Evolutionary conservation across 2,113 vertebrate species (phyloP).

Genomic region (Syngnathus floridae): DNA sequence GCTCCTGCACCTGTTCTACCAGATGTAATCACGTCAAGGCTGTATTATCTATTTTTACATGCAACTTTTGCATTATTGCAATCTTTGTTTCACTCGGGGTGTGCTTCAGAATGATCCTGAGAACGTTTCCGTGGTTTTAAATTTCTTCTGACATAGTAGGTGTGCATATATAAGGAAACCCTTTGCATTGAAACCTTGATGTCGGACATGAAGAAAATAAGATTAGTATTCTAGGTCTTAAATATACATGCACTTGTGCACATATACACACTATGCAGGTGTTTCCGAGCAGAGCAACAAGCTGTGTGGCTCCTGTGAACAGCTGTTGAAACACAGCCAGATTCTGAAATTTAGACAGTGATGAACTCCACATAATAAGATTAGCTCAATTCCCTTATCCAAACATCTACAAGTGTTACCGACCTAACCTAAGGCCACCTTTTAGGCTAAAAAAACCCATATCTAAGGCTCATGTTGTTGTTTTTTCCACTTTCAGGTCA

Average conservation of each 20-base stretch:
- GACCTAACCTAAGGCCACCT: conserved; percentile 52
- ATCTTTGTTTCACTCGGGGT: conserved; percentile 8
- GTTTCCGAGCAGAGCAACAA: conserved; percentile 49
- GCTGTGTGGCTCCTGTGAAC: conserved; percentile 39
- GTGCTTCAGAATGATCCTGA: not conserved
- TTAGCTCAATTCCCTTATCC: conserved; percentile 54
- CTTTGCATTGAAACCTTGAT: not conserved
- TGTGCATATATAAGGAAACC: too few species aligned
- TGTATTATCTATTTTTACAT: conserved; percentile 53
- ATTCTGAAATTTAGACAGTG: conserved; percentile 36
- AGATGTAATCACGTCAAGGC: conserved; percentile 38
- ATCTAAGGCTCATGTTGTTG: conserved; percentile 34
- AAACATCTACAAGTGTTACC: conserved; percentile 67
- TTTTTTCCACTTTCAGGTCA: conserved; percentile 32
- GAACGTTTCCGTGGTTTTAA: not conserved
- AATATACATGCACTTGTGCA: not conserved
- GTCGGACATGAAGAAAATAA: not conserved
- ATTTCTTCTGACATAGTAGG: not conserved
- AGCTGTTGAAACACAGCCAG: conserved; percentile 65
- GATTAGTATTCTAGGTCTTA: not conserved
- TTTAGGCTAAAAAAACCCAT: conserved; percentile 55
- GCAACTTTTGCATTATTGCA: conserved; percentile 14
- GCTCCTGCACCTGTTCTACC: conserved; percentile 59
- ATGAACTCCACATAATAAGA: conserved; percentile 48
- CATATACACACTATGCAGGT: conserved; percentile 57